These are phyloP conservation scores for Tryphoninae sp. DNA, from an alignment of 2,888 invertebrate species.

Conservation along the genomic window DNA sequence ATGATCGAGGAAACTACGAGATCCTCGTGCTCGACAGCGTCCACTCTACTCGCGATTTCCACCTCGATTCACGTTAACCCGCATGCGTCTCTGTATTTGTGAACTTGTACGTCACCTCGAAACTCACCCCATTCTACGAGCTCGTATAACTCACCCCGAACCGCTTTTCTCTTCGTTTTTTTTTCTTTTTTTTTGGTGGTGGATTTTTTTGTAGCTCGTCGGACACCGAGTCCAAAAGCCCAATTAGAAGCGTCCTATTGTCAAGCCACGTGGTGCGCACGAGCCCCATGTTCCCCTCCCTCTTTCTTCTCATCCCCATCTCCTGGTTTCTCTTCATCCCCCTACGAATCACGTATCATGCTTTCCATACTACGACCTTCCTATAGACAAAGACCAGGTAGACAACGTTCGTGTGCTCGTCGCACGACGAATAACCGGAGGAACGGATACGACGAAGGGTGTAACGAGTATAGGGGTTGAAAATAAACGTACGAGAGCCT, in stretches of 20 bases:
- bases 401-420: slow-evolving; percentile 59
- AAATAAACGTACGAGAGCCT: slow-evolving; percentile 2
- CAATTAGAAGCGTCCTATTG: slow-evolving; percentile 81
- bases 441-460: slow-evolving; percentile 21
- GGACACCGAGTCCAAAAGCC: slow-evolving; percentile 75
- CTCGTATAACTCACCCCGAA: slow-evolving; percentile 70
- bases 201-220: slow-evolving; percentile 39
- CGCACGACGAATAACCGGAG: slow-evolving; percentile 54
- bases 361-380: slow-evolving; percentile 22
- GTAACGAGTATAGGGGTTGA: slow-evolving; percentile 36
- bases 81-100: slow-evolving; percentile 22
- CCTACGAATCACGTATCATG: slow-evolving; percentile 29
- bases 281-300: slow-evolving; percentile 72
- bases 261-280: slow-evolving; percentile 80
- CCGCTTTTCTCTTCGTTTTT: slow-evolving; percentile 34
- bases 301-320: slow-evolving; percentile 49
- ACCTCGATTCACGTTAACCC: slow-evolving; percentile 20
- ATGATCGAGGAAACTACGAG: slow-evolving; percentile 28
- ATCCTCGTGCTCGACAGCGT: slow-evolving; percentile 64
- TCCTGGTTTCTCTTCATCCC: slow-evolving; percentile 3
- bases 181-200: slow-evolving; percentile 45
- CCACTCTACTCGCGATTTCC: slow-evolving; percentile 52
- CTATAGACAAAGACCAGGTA: slow-evolving; percentile 50
- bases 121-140: slow-evolving; percentile 53
- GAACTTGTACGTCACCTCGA: slow-evolving; percentile 44